These are phyloP conservation scores for Pseudococcus longispinus DNA, from an alignment of 2,888 invertebrate species.

Conservation along the genomic window DNA sequence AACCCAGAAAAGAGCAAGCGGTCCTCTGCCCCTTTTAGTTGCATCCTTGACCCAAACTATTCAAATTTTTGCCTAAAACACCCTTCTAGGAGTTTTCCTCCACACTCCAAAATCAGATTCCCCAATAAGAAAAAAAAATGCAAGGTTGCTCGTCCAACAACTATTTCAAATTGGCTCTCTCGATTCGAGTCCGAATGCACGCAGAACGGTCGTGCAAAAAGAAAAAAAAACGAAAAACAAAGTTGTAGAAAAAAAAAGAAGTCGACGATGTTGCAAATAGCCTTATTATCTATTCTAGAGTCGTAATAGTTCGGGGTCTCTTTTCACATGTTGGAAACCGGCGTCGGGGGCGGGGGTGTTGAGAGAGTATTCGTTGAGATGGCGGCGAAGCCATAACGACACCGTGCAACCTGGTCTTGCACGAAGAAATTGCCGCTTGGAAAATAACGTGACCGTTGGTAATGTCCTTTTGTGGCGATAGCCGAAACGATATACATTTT, in stretches of 20 bases:
- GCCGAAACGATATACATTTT: constrained; percentile 25
- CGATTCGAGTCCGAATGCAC: not conserved
- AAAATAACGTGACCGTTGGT: constrained; percentile 42
- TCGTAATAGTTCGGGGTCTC: constrained; percentile 54
- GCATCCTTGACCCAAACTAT: too few relatives aligned
- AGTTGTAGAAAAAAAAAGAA: not conserved
- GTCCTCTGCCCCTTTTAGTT: too few relatives aligned
- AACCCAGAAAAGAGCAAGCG: too few relatives aligned
- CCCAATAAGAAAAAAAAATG: too few relatives aligned
- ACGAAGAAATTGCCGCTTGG: constrained; percentile 13
- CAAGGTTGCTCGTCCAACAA: not conserved
- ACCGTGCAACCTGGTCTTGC: constrained; percentile 33
- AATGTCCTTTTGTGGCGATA: constrained; percentile 36
- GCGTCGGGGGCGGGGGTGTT: not conserved
- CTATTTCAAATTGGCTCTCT: not conserved
- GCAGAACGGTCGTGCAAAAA: not conserved
- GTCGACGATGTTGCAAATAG: constrained; percentile 55
- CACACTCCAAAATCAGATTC: too few relatives aligned
- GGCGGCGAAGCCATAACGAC: constrained; percentile 8
- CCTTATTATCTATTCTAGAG: constrained; percentile 54
- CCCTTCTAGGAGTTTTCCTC: too few relatives aligned
- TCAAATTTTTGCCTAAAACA: too few relatives aligned
- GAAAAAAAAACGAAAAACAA: constrained; percentile 49
- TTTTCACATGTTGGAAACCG: constrained; percentile 16
- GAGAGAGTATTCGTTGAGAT: not conserved